These are phyloP conservation scores for Caenorhabditis sulstoni DNA, from an alignment of 2,888 invertebrate species.

Conservation along the genomic window DNA sequence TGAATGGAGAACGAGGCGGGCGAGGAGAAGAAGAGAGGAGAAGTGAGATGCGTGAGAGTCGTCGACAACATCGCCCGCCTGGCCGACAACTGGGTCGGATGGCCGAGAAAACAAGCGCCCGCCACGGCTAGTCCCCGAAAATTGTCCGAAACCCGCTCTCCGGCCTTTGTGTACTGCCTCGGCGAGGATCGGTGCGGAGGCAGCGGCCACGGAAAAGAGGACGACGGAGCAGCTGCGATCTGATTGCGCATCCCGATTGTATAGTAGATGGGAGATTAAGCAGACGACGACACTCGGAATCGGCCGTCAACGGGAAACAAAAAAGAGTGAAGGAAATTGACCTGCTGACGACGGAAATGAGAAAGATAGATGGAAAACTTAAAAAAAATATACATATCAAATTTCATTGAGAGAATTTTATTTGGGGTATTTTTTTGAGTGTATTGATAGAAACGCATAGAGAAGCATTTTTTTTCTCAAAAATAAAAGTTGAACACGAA, in stretches of 20 bases:
- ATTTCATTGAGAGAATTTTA: too few species aligned
- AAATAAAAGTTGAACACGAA: too few species aligned
- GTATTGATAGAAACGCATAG: too few species aligned
- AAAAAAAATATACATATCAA: too few species aligned
- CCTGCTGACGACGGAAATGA: too few species aligned
- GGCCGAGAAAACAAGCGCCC: slow-evolving; percentile 33
- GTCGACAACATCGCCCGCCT: slow-evolving; percentile 22
- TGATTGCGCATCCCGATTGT: slow-evolving; percentile 43
- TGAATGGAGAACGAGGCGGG: slow-evolving; percentile 50
- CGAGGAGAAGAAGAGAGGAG: slow-evolving; percentile 27
- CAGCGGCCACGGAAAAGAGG: neutral
- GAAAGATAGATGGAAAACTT: too few species aligned
- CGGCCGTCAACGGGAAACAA: too few species aligned
- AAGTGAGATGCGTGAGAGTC: slow-evolving; percentile 44
- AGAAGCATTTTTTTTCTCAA: too few species aligned
- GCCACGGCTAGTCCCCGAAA: slow-evolving; percentile 35
- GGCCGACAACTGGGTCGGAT: neutral
- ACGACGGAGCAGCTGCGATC: slow-evolving; percentile 42
- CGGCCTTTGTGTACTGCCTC: neutral
- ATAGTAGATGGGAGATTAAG: slow-evolving; percentile 3
- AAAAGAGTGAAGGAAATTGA: too few species aligned
- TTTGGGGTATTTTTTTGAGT: too few species aligned
- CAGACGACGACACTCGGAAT: too few species aligned
- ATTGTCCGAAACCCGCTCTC: slow-evolving; percentile 18
- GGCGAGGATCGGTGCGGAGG: neutral